These are phyloP conservation scores for Harpegnathos saltator DNA, from an alignment of 1,140 invertebrate genomes.

Conservation along the genomic window DNA sequence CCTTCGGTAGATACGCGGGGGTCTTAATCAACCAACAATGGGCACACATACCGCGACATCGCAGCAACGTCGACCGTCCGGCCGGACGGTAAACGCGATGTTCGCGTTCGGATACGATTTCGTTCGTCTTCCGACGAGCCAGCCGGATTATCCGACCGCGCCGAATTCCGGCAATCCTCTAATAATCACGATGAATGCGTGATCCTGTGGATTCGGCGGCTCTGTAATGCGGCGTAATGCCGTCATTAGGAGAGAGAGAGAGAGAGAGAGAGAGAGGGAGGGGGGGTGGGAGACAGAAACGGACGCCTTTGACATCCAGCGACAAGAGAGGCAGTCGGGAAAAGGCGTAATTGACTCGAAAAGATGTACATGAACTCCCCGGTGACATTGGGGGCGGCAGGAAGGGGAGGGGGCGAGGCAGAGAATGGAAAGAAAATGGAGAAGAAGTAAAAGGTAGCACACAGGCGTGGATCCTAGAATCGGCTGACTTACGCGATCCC, in stretches of 20 bases:
- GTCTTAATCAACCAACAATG: constrained; percentile 49
- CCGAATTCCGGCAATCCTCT: constrained; percentile 40
- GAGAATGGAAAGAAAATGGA: constrained; percentile 24
- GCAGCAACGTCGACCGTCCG: constrained; percentile 27
- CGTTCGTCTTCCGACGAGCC: constrained; percentile 25
- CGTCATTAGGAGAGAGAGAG: constrained; percentile 41
- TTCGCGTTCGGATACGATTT: constrained; percentile 23
- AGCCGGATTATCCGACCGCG: constrained; percentile 2
- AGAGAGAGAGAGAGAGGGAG: too few species aligned
- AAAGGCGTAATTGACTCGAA: constrained; percentile 61
- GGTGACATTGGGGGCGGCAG: background rate
- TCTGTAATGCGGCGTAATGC: constrained; percentile 53
- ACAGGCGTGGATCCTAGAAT: constrained; percentile 67
- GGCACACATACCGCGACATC: constrained; percentile 27
- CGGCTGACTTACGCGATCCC: constrained; percentile 73
- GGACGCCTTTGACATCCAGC: constrained; percentile 36
- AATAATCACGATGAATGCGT: constrained; percentile 43
- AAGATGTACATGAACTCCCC: constrained; percentile 64
- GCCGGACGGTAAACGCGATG: constrained; percentile 15
- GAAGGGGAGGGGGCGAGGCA: background rate
- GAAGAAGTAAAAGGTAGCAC: constrained; percentile 42
- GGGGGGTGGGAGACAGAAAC: too few species aligned
- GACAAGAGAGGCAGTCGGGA: constrained; percentile 34
- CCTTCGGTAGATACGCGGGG: constrained; percentile 20
- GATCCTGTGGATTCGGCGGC: constrained; percentile 23